Evolutionary conservation across 2,113 vertebrate species (phyloP).

Genomic region (Coreoperca whiteheadi): DNA sequence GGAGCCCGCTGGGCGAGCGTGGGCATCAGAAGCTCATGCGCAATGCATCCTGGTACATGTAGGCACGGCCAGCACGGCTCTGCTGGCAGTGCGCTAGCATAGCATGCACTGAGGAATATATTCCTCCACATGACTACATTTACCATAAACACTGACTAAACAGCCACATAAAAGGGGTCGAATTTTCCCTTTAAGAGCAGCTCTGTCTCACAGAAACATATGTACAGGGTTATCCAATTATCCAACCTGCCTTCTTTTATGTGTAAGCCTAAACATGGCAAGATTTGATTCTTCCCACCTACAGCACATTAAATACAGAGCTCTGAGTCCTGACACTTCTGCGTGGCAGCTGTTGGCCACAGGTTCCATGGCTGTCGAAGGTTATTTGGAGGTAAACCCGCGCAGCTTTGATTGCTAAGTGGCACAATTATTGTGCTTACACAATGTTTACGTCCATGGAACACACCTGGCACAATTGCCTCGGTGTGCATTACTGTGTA

Average conservation of each 20-base stretch:
- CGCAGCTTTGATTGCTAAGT: conserved; percentile 72
- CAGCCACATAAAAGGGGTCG: no score
- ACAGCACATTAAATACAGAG: conserved; percentile 18
- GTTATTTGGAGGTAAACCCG: conserved; percentile 74
- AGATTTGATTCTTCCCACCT: conserved; percentile 19
- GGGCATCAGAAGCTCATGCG: no score
- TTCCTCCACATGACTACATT: no score
- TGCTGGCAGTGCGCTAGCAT: no score
- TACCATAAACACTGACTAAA: no score
- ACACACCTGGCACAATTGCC: conserved; percentile 70
- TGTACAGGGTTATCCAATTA: conserved; percentile 15
- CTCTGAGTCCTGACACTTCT: conserved; percentile 42
- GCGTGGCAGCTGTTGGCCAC: conserved; percentile 59
- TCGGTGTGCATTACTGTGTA: conserved; percentile 47
- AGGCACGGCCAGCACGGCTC: no score
- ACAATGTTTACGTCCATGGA: conserved; percentile 64
- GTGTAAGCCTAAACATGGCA: not conserved
- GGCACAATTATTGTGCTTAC: conserved; percentile 70
- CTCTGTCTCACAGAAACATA: conserved; percentile 1
- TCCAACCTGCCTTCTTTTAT: conserved; percentile 20
- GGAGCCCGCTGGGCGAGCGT: no score
- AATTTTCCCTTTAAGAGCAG: not conserved
- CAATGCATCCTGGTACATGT: no score
- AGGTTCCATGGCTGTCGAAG: conserved; percentile 56
- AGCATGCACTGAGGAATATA: no score